Conservation (phyloP, 2,888 invertebrate genomes). For the Onchidella celtica region DNA sequence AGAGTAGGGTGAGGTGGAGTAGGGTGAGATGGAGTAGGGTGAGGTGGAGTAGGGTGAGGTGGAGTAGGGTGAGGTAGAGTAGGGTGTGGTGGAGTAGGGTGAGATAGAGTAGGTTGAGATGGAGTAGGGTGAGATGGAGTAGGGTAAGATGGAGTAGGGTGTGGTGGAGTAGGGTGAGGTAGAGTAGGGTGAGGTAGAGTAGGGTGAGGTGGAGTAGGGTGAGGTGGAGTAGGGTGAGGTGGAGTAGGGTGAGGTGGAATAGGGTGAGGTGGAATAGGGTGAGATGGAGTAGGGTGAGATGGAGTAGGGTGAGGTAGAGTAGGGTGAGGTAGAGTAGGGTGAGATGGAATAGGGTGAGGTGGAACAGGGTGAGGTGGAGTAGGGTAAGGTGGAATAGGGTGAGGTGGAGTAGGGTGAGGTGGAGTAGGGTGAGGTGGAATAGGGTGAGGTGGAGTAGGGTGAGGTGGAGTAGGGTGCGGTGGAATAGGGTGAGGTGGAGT, state of each 20-base stretch:
- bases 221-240: no score
- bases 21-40: neutral
- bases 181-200: constrained; percentile 9
- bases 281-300: no score
- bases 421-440: constrained; percentile 2
- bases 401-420: no score
- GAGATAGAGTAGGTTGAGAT: constrained; percentile 12
- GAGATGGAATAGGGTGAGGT: no score
- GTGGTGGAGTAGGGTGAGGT: no score
- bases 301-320: no score
- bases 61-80: neutral
- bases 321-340: no score
- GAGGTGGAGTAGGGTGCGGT: neutral
- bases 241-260: no score
- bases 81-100: no score
- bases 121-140: constrained; percentile 14
- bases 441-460: neutral
- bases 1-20: neutral
- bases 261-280: no score
- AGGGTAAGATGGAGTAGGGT: constrained; percentile 15
- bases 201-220: neutral
- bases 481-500: neutral
- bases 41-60: neutral
- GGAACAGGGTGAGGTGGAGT: no score
- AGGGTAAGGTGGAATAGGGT: no score